These are phyloP conservation scores for Salminus brasiliensis DNA, from an alignment of 2,113 vertebrate genomes.

Conservation along the genomic window DNA sequence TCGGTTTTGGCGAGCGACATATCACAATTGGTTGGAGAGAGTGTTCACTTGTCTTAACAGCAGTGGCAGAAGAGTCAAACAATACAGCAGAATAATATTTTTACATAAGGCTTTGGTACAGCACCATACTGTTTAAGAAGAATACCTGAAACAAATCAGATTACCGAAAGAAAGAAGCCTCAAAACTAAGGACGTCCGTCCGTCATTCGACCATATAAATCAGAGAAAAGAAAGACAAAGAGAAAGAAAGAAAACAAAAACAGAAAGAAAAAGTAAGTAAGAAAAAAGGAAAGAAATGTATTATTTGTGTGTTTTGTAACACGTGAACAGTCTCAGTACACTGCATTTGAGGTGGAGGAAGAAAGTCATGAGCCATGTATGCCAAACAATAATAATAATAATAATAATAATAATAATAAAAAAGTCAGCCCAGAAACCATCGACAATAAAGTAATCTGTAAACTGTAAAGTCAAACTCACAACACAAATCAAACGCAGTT, in stretches of 20 bases:
- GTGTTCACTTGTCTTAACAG: conserved; percentile 71
- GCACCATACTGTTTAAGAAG: conserved; percentile 79
- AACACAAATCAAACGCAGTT: conserved; percentile 67
- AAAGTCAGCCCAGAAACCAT: conserved; percentile 61
- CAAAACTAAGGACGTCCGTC: conserved; percentile 43
- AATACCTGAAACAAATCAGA: conserved; percentile 71
- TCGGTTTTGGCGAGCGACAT: conserved; percentile 41
- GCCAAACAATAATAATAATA: conserved; percentile 45
- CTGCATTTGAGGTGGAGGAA: conserved; percentile 48
- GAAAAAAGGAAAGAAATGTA: conserved; percentile 64
- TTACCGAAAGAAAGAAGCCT: conserved; percentile 62
- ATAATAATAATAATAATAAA: no score
- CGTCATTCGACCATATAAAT: conserved; percentile 20
- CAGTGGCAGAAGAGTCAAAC: conserved; percentile 74
- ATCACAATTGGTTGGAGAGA: conserved; percentile 66
- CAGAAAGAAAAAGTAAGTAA: no score
- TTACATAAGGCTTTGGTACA: conserved; percentile 84
- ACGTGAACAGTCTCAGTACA: conserved; percentile 67
- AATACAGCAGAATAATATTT: conserved; percentile 73
- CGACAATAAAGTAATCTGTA: conserved; percentile 70
- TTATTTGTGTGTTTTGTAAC: conserved; percentile 66
- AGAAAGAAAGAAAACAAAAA: conserved; percentile 12
- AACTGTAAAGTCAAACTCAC: conserved; percentile 71
- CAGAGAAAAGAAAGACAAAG: not conserved
- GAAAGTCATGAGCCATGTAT: conserved; percentile 39